Evolutionary conservation across 2,888 invertebrate species (phyloP).

Genomic region (Chrysolina haemoptera): DNA sequence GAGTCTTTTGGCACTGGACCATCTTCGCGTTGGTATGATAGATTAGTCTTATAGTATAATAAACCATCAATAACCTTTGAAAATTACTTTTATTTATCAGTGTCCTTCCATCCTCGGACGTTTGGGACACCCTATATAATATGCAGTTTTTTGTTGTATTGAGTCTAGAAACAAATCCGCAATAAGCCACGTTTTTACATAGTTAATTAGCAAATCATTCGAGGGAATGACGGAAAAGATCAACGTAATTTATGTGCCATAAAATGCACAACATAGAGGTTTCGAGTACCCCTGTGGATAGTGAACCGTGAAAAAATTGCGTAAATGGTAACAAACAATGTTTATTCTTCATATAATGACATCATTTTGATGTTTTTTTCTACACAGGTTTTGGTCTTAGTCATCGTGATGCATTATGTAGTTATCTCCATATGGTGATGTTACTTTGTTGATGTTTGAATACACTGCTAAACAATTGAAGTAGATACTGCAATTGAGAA

Average conservation of each 20-base stretch:
- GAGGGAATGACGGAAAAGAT: conserved; percentile 1
- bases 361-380: conserved; percentile 22
- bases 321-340: conserved; percentile 24
- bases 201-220: neutral
- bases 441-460: neutral
- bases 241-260: conserved; percentile 1
- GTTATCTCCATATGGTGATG: neutral
- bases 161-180: too few species aligned
- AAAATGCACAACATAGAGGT: neutral
- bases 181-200: neutral
- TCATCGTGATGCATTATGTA: neutral
- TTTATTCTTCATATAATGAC: conserved; percentile 24
- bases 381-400: neutral
- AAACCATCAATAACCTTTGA: too few species aligned
- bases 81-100: too few species aligned
- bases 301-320: conserved; percentile 20
- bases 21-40: too few species aligned
- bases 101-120: too few species aligned
- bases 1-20: too few species aligned
- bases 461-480: too few species aligned
- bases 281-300: neutral
- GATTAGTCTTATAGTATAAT: too few species aligned
- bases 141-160: too few species aligned
- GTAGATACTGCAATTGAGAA: too few species aligned
- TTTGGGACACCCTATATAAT: too few species aligned